Base-by-base conservation (phyloP, 1,140 invertebrate genomes). In the Tetragnatha versicolor region DNA sequence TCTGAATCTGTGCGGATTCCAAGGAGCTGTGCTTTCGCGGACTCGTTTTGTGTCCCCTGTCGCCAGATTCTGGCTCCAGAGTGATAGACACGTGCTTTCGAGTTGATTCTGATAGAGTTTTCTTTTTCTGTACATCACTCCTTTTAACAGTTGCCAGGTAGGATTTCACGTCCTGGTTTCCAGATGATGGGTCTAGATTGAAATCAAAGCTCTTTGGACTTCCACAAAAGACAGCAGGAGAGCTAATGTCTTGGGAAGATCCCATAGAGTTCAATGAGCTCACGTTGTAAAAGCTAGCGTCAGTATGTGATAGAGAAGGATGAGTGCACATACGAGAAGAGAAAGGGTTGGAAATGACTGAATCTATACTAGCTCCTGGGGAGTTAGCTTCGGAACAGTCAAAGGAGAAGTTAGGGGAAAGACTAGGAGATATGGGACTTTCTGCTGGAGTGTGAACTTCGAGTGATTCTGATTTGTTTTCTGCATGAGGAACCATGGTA, bases 221-320 rank as follows among this genome's bases (percentile, higher is more conserved):
- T 31, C 47, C 61, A 10, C 27, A 58, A 58, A 79, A 69, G 7
- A 35, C 29, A 14, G 37, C 12, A 22, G 76, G 76, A 3, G 76
- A 79, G 10, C 33, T 51, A 3, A 79, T 58, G 35, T 79, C 76
- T 39, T 79, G 65, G 20, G 76, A 79, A 39, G 76, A 79, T 25
- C 42, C 76, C 53, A 69, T 58, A 17, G 76, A 79, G 20, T 37
- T 39, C 5, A 79, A 31, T 6, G 63, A 68, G 22, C 76, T 69
- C 9, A 79, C 27, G n/a, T 79, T 79, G 12, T 69, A 20, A n/a
- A 79, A 69, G 25, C 27, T 66, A 14, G 47, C 55, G 47, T 79
- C 65, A 17, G 76, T 69, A 45, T 69, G 76, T 3, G 63, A 60
- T 9, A 39, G 27, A 9, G 76, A 69, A 22, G 22, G 22, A 3